Conservation (phyloP, 2,113 vertebrate genomes). For the Chinchilla lanigera region DNA sequence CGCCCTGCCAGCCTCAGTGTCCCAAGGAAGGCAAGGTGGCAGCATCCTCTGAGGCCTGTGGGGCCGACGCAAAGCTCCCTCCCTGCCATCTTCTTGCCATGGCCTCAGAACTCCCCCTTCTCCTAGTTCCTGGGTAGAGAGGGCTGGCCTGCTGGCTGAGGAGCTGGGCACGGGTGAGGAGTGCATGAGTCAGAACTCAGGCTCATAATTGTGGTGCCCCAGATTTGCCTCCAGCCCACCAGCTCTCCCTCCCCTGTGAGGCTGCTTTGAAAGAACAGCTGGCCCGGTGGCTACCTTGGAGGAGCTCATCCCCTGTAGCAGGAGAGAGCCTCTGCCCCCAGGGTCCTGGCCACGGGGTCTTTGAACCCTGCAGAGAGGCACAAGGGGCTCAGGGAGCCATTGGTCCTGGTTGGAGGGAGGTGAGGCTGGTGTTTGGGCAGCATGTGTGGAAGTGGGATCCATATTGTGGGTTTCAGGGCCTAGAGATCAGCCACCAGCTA, state of each 20-base stretch:
- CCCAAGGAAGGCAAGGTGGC: not conserved
- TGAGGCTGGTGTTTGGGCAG: not conserved
- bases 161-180: conserved; percentile 10
- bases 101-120: not conserved
- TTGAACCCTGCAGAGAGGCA: not conserved
- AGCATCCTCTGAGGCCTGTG: not conserved
- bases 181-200: conserved; percentile 68
- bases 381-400: not conserved
- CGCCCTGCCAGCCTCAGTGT: not conserved
- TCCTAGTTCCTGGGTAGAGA: not conserved
- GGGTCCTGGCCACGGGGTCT: not conserved
- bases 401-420: not conserved
- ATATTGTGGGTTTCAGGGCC: not conserved
- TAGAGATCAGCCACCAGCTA: not conserved
- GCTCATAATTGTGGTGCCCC: conserved; percentile 56
- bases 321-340: not conserved
- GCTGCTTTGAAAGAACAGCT: conserved; percentile 58
- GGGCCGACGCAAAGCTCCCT: not conserved
- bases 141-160: conserved; percentile 4
- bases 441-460: not conserved
- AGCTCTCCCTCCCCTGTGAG: not conserved
- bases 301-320: conserved; percentile 45
- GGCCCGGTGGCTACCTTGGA: conserved; percentile 29
- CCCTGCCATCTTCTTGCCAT: not conserved
- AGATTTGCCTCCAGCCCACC: conserved; percentile 51